Evolutionary conservation across 2,888 invertebrate species (phyloP).

Genomic region (Ophion slaviceki): DNA sequence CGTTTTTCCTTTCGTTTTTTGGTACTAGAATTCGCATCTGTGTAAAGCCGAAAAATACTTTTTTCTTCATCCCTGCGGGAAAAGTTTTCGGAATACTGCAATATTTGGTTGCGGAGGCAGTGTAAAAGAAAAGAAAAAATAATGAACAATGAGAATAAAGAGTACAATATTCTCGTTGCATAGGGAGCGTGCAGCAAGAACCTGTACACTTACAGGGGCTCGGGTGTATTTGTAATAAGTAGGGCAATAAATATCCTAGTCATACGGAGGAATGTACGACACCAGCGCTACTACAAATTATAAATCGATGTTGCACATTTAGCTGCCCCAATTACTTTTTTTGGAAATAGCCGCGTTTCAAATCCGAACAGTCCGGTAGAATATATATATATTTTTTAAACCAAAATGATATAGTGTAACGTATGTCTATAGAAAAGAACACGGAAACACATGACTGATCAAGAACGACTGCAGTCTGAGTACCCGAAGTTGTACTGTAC

Average conservation of each 20-base stretch:
- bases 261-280: conserved; percentile 71
- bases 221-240: conserved; percentile 10
- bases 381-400: background rate
- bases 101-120: conserved; percentile 72
- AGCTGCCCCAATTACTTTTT: conserved; percentile 17
- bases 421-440: conserved; percentile 13
- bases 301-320: conserved; percentile 14
- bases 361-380: background rate
- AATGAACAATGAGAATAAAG: background rate
- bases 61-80: conserved; percentile 29
- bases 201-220: background rate
- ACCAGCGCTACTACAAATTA: conserved; percentile 17
- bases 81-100: conserved; percentile 71
- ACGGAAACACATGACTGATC: conserved; percentile 7
- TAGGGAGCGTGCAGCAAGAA: conserved; percentile 32
- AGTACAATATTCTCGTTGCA: conserved; percentile 35
- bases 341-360: background rate
- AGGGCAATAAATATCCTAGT: conserved; percentile 55
- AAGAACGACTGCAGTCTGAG: conserved; percentile 40
- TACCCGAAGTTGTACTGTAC: conserved; percentile 39
- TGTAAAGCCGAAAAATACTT: conserved; percentile 45
- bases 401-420: background rate
- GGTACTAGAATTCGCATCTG: conserved; percentile 15
- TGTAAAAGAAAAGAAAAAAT: conserved; percentile 69
- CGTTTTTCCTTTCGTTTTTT: background rate